These are phyloP conservation scores for Lochmaea crataegi DNA, from an alignment of 2,888 invertebrate species.

Conservation along the genomic window DNA sequence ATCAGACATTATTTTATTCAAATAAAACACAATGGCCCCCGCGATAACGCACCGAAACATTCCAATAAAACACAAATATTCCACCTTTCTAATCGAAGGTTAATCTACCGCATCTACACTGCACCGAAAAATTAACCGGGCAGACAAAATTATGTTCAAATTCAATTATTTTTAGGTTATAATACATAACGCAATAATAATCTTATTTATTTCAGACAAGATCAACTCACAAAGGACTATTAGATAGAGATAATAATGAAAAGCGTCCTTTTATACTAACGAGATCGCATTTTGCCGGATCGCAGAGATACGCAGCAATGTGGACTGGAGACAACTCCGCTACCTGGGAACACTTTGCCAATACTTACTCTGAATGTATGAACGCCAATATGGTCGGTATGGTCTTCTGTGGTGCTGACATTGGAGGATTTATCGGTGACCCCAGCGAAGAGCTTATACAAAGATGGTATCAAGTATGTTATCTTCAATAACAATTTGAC, in stretches of 20 bases:
- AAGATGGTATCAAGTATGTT: slow-evolving; percentile 72
- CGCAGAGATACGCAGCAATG: slow-evolving; percentile 88
- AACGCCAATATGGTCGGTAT: slow-evolving; percentile 79
- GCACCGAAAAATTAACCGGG: too few species aligned
- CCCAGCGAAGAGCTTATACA: slow-evolving; percentile 90
- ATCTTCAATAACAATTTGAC: not conserved
- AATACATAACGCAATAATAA: too few species aligned
- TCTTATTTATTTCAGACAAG: slow-evolving; percentile 64
- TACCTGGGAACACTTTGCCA: slow-evolving; percentile 90
- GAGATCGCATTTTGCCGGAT: slow-evolving; percentile 90
- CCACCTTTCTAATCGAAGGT: too few species aligned
- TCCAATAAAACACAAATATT: too few species aligned
- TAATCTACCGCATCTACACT: too few species aligned
- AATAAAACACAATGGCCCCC: too few species aligned
- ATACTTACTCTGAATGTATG: slow-evolving; percentile 91
- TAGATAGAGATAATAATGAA: slow-evolving; percentile 69
- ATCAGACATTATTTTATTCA: too few species aligned
- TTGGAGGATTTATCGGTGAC: slow-evolving; percentile 96
- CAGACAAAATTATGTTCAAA: too few species aligned
- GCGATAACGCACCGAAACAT: too few species aligned
- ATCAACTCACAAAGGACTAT: slow-evolving; percentile 72
- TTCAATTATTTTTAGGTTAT: too few species aligned
- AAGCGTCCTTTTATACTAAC: slow-evolving; percentile 90
- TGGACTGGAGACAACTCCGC: slow-evolving; percentile 99
- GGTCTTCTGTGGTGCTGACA: slow-evolving; percentile 93